These are phyloP conservation scores for Xyliphius kryptos DNA, from an alignment of 2,113 vertebrate genomes.

Conservation along the genomic window DNA sequence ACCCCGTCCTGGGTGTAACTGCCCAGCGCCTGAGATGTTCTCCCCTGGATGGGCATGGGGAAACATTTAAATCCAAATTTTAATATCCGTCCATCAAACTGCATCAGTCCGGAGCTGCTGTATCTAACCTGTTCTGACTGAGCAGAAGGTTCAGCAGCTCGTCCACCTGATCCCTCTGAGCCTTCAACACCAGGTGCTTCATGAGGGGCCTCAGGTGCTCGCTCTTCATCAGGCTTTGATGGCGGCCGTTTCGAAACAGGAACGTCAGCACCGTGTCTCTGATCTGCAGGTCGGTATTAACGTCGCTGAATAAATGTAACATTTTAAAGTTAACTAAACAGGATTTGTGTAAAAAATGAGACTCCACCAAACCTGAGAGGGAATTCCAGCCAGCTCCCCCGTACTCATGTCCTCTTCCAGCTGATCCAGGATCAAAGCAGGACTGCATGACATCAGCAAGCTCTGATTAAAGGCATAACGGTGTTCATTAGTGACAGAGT, in stretches of 20 bases:
- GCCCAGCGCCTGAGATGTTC: no score
- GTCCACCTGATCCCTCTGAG: constrained; percentile 53
- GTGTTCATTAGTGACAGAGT: not conserved
- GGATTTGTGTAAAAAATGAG: not conserved
- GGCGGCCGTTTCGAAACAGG: constrained; percentile 65
- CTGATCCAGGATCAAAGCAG: constrained; percentile 72
- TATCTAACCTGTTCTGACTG: constrained; percentile 68
- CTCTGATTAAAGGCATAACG: constrained; percentile 56
- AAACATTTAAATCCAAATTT: no score
- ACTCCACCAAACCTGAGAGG: constrained; percentile 69
- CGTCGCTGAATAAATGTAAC: not conserved
- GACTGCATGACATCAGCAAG: constrained; percentile 70
- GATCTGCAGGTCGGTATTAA: constrained; percentile 58
- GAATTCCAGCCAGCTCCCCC: constrained; percentile 78
- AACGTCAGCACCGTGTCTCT: constrained; percentile 69
- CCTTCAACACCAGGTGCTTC: constrained; percentile 58
- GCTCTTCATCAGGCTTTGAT: constrained; percentile 70
- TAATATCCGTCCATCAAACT: no score
- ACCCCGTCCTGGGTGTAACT: no score
- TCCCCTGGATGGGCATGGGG: no score
- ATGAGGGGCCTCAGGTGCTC: constrained; percentile 74
- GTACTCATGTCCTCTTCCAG: constrained; percentile 75
- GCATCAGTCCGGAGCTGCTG: no score
- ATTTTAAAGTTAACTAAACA: no score
- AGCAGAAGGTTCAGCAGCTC: constrained; percentile 72